Evolutionary conservation across 2,113 vertebrate species (phyloP), one percentile per base, ranked within the genome.

Genomic region (Varanus komodoensis): DNA sequence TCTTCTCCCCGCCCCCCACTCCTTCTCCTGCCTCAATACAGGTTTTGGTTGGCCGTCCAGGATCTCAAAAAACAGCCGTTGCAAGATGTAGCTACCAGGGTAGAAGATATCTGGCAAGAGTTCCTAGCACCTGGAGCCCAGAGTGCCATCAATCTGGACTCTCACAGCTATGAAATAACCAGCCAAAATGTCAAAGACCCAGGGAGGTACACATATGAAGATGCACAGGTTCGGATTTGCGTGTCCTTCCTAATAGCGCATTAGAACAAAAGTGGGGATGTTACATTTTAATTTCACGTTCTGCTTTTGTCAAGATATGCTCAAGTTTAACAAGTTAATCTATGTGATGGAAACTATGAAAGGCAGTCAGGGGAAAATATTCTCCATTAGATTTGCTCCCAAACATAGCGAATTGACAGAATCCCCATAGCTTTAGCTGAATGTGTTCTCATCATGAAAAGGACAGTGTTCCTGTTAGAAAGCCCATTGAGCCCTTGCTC

Each of bases 1-100:
- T 4, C 54, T 12, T 54, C 54, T 12, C 54, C 54, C 54, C 5
- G 6, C 54, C 11, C 54, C 54, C 54, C 11, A 8, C 54, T 54
- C 54, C 54, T 54, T 54, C 54, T 54, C 7, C 54, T 50, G 7
- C 6, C 87, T 32, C 78, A 32, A 89, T 89, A 89, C 95, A 99
- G 99, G 95, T 99, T 99, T 97, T 99, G 99, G 99, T 93, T 99
- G 96, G 98, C 98, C 1, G 99, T 99, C 92, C 99, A 99, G 93
- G 98, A 99, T 91, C 97, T 99, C 93, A 99, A 99, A 96, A 98
- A 98, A 84, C 98, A 97, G 88, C 98, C 98, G 17, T 96, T 99
- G 50, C 98, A 98, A 94, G 98, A 99, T 0, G 99, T 99, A 88
- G 89, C 98, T 73, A 95, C 95, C 86, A 97, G 99, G 90, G 98